A percentile compares a stretch with the other conserved stretches of the same genome.
phyloP scores from a whole-genome alignment of 1,140 invertebrate species.

The Formica exsecta region DNA sequence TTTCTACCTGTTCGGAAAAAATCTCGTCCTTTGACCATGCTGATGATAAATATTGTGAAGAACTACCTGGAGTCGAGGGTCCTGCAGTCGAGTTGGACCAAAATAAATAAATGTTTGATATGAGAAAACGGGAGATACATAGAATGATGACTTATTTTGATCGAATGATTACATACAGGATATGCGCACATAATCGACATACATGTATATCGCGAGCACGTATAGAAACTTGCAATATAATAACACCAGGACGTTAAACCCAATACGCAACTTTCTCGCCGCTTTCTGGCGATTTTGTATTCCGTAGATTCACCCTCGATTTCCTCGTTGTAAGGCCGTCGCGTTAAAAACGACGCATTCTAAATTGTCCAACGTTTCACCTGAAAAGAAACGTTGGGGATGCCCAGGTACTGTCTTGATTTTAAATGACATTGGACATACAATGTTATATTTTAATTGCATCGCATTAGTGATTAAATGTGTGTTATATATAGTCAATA shows the following conservation, averaged over 20 bases:
- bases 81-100: neutral
- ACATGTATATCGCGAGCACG: neutral
- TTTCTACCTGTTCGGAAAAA: conserved; percentile 60
- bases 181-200: conserved; percentile 20
- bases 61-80: neutral
- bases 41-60: neutral
- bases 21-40: neutral
- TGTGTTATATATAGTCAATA: neutral
- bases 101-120: conserved; percentile 7
- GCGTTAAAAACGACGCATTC: conserved; percentile 33
- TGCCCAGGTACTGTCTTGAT: conserved; percentile 8
- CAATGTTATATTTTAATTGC: conserved; percentile 1
- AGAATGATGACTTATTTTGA: neutral
- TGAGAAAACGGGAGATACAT: neutral
- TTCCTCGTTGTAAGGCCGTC: conserved; percentile 38
- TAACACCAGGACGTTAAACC: conserved; percentile 46
- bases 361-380: conserved; percentile 51
- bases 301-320: conserved; percentile 64
- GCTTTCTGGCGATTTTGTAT: conserved; percentile 66
- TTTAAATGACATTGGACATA: conserved; percentile 2
- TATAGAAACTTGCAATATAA: conserved; percentile 26
- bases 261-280: conserved; percentile 53
- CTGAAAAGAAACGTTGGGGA: conserved; percentile 33
- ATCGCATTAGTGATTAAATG: neutral
- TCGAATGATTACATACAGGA: neutral